These are phyloP conservation scores for Nansenia antarctica DNA, from an alignment of 2,113 vertebrate species.

Conservation along the genomic window DNA sequence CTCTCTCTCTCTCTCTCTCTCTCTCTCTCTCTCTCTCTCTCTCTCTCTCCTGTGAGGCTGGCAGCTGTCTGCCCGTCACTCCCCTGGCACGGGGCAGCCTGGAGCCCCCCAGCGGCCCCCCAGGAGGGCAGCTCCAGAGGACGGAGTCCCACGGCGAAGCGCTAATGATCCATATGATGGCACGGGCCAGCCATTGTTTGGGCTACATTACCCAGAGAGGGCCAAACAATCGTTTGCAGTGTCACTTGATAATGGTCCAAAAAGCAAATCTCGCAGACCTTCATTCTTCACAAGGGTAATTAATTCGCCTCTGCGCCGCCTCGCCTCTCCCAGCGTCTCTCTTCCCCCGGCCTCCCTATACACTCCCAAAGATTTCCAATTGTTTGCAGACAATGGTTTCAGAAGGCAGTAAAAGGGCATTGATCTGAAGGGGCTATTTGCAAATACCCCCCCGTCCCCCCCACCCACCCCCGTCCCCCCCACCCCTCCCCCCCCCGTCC, in stretches of 20 bases:
- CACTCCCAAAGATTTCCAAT: constrained; percentile 77
- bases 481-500: constrained; percentile 12
- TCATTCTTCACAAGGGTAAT: constrained; percentile 70
- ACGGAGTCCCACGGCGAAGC: constrained; percentile 43
- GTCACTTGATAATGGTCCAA: constrained; percentile 70
- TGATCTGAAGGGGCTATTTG: constrained; percentile 66
- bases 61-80: constrained; percentile 29
- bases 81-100: constrained; percentile 34
- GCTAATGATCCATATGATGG: constrained; percentile 64
- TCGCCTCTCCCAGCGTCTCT: constrained; percentile 42
- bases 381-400: constrained; percentile 70
- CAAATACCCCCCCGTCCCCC: constrained; percentile 65
- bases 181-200: constrained; percentile 59
- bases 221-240: constrained; percentile 66
- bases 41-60: constrained; percentile 37
- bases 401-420: constrained; percentile 69
- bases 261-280: constrained; percentile 67
- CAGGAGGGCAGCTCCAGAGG: constrained; percentile 38
- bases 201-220: constrained; percentile 63
- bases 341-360: constrained; percentile 48
- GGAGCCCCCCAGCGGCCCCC: constrained; percentile 11
- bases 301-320: constrained; percentile 59
- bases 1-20: too few species aligned
- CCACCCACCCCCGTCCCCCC: not conserved
- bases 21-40: too few species aligned